phyloP scores from a whole-genome alignment of 2,797 vertebrate genomes.

The Gallinago nigripennis region DNA sequence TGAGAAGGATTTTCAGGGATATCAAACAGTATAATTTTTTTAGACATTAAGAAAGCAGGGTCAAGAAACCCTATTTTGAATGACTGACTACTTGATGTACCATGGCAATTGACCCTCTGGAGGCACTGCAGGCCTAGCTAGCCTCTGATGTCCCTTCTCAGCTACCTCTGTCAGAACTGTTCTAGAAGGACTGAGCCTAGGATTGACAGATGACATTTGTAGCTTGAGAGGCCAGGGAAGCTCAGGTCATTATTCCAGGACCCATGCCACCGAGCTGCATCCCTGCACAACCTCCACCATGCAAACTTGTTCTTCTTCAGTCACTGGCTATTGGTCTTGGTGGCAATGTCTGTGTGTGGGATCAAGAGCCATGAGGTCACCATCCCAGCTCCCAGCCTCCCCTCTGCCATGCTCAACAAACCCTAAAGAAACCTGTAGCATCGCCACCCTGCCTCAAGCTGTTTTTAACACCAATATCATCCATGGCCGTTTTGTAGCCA shows the following conservation, averaged over 20 bases:
- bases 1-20: neutral
- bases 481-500: neutral
- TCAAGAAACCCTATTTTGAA: slow-evolving; percentile 38
- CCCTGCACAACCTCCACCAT: neutral
- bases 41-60: neutral
- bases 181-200: neutral
- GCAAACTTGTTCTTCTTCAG: neutral
- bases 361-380: neutral
- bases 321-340: neutral
- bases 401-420: neutral
- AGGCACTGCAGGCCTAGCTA: slow-evolving; percentile 25
- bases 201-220: slow-evolving; percentile 51
- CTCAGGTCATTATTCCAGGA: neutral
- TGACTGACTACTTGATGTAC: slow-evolving; percentile 40
- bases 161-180: slow-evolving; percentile 14
- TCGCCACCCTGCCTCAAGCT: neutral
- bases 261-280: neutral
- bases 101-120: slow-evolving; percentile 38
- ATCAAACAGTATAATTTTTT: slow-evolving; percentile 15
- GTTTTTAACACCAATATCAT: slow-evolving; percentile 5
- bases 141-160: slow-evolving; percentile 12
- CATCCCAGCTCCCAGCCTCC: neutral
- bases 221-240: neutral
- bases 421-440: neutral
- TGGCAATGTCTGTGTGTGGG: neutral